Evolutionary conservation across 1,140 invertebrate genomes (phyloP).

Genomic region (Melipona quadrifasciata): DNA sequence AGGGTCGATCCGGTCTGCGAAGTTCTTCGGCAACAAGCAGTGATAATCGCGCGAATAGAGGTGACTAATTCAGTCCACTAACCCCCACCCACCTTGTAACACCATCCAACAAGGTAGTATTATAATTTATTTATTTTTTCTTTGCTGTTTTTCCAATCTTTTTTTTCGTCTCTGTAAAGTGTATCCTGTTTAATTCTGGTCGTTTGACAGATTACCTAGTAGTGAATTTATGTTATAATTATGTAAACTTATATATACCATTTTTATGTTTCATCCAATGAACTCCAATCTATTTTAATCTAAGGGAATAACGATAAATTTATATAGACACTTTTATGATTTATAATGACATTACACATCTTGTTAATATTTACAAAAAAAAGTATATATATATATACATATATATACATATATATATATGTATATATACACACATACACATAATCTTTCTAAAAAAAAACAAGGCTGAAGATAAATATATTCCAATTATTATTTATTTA

Average conservation of each 20-base stretch:
- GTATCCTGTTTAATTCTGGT: conserved; percentile 46
- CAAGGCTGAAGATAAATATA: conserved; percentile 13
- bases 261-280: conserved; percentile 3
- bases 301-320: not conserved
- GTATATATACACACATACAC: not conserved
- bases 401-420: not conserved
- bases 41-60: conserved; percentile 80
- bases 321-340: not conserved
- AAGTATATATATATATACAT: too few species aligned
- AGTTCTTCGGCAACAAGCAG: conserved; percentile 74
- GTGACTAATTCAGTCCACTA: conserved; percentile 76
- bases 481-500: conserved; percentile 44
- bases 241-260: conserved; percentile 5
- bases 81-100: conserved; percentile 72
- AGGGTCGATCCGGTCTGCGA: conserved; percentile 75
- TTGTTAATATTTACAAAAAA: not conserved
- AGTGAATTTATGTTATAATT: conserved; percentile 44
- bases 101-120: conserved; percentile 73
- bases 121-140: conserved; percentile 69
- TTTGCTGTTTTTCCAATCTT: conserved; percentile 57
- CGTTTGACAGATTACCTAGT: conserved; percentile 36
- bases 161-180: conserved; percentile 51
- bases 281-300: conserved; percentile 13
- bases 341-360: not conserved
- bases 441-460: not conserved